Conservation (phyloP, 2,888 invertebrate genomes). For the Cylindroiulus punctatus region DNA sequence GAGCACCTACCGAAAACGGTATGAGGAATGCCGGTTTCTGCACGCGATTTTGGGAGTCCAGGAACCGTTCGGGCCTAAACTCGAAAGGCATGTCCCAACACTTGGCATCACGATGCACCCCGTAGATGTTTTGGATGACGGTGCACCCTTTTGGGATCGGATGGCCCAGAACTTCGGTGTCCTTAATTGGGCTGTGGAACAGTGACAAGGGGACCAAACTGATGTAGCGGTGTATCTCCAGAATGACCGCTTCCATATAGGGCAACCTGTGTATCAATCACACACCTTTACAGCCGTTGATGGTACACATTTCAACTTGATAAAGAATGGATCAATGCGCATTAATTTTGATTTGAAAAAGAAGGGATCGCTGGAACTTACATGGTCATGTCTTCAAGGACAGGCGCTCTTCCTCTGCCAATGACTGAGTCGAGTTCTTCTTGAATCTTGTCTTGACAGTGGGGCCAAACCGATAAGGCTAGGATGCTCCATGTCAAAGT, state of each 20-base stretch:
- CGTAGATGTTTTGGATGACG: not conserved
- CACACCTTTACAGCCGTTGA: too few species aligned
- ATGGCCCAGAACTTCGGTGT: not conserved
- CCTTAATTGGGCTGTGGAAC: not conserved
- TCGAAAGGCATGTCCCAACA: not conserved
- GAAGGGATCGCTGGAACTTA: too few species aligned
- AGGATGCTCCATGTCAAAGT: constrained; percentile 59
- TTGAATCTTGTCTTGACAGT: constrained; percentile 62
- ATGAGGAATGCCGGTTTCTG: not conserved
- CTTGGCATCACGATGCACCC: not conserved
- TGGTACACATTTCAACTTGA: too few species aligned
- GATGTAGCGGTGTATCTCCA: not conserved
- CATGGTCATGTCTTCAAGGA: not conserved
- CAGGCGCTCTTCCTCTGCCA: constrained; percentile 61
- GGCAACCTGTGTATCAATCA: not conserved
- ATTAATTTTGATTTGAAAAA: too few species aligned
- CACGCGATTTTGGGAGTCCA: not conserved
- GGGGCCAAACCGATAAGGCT: constrained; percentile 53
- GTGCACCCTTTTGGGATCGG: not conserved
- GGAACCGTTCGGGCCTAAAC: constrained; percentile 1
- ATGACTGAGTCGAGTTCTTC: constrained; percentile 61
- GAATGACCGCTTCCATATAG: not conserved
- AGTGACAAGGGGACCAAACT: constrained; percentile 7
- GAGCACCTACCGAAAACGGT: constrained; percentile 17
- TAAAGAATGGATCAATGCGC: too few species aligned